These are phyloP conservation scores for Anticlea derivata DNA, from an alignment of 2,888 invertebrate genomes.

Conservation along the genomic window DNA sequence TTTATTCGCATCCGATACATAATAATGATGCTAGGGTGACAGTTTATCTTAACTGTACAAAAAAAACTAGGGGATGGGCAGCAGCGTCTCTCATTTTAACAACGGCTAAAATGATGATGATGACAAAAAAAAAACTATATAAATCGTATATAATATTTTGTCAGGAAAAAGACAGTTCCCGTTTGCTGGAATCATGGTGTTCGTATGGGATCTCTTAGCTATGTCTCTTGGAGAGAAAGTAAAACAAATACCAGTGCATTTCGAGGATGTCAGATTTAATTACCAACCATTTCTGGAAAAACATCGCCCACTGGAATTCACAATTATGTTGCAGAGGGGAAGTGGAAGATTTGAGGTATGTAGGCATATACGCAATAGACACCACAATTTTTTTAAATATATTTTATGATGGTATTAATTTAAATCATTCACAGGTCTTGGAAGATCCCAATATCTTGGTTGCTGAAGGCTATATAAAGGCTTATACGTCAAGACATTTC, in stretches of 20 bases:
- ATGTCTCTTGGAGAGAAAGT: slow-evolving; percentile 79
- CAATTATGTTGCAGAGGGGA: slow-evolving; percentile 84
- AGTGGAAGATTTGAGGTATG: slow-evolving; percentile 83
- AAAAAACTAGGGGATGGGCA: too few relatives aligned
- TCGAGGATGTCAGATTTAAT: slow-evolving; percentile 84
- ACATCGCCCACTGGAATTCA: slow-evolving; percentile 79
- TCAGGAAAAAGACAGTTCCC: slow-evolving; percentile 88
- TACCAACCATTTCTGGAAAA: slow-evolving; percentile 84
- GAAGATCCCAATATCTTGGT: slow-evolving; percentile 7
- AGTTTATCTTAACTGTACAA: too few relatives aligned
- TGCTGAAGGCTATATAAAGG: slow-evolving; percentile 10
- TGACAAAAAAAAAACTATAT: too few relatives aligned
- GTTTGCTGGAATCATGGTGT: slow-evolving; percentile 88
- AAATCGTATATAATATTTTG: too few relatives aligned
- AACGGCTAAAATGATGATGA: too few relatives aligned
- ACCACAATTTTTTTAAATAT: too few relatives aligned
- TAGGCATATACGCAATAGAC: too few relatives aligned
- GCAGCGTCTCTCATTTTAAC: too few relatives aligned
- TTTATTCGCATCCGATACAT: too few relatives aligned
- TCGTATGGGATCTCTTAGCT: slow-evolving; percentile 89
- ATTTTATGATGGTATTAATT: too few relatives aligned
- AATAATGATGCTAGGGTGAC: too few relatives aligned
- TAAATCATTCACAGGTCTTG: slow-evolving; percentile 8
- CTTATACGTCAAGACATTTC: neutral
- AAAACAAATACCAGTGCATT: slow-evolving; percentile 87